Conservation (phyloP, 2,797 vertebrate genomes). For the Podarcis siculus region DNA sequence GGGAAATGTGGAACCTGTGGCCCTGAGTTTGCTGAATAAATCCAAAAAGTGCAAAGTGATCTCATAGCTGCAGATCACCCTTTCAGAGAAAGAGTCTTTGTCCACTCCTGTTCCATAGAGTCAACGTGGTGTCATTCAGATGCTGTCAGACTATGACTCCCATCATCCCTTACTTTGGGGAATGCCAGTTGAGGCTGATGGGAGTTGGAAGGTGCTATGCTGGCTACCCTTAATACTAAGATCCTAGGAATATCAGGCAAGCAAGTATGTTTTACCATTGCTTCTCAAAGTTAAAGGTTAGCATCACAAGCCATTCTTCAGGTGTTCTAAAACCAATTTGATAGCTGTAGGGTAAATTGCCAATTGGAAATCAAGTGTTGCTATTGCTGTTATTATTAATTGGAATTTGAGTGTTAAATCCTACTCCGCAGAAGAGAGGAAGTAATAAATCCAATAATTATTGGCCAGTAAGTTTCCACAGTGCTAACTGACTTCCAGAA, state of each 20-base stretch:
- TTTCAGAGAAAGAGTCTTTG: neutral
- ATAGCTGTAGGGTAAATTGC: neutral
- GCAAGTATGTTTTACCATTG: too few relatives aligned
- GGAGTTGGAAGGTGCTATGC: too few relatives aligned
- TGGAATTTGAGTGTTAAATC: neutral
- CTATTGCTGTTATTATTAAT: neutral
- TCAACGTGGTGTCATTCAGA: neutral
- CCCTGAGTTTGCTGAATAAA: neutral
- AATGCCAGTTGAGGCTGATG: too few relatives aligned
- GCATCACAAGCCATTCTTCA: neutral
- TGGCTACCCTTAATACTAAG: neutral
- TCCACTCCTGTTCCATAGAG: neutral
- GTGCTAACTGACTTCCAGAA: neutral
- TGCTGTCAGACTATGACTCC: too few relatives aligned
- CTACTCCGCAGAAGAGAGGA: neutral
- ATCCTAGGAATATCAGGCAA: neutral
- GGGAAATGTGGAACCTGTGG: neutral
- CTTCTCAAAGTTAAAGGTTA: slow-evolving; percentile 5
- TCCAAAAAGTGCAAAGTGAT: neutral
- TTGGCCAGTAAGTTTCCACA: slow-evolving; percentile 18
- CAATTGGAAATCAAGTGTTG: too few relatives aligned
- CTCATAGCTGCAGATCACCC: neutral
- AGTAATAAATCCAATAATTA: neutral
- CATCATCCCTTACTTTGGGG: too few relatives aligned
- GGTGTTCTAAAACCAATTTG: slow-evolving; percentile 2